Conservation (phyloP, 30 jellyfish, hydroid and myxozoan species). For the Catostylus mosaicus region DNA sequence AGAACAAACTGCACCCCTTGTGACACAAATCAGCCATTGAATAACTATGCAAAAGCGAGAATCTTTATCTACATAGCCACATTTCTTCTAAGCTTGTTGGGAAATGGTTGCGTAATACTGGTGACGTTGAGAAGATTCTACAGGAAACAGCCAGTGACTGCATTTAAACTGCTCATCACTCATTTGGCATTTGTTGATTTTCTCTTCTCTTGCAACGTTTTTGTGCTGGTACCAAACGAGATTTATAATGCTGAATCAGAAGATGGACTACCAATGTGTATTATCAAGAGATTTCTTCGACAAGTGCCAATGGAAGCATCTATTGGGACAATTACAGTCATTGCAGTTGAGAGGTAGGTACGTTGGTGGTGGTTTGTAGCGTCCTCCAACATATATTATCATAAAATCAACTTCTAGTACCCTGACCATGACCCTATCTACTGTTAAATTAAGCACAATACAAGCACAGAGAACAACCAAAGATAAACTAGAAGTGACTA, state of each 20-base stretch:
- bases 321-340: constrained; percentile 35
- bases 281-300: constrained; percentile 32
- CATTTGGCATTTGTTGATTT: constrained; percentile 63
- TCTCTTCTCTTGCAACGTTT: constrained; percentile 38
- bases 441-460: no score
- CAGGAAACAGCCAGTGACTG: constrained; percentile 1
- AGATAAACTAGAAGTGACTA: no score
- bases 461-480: no score
- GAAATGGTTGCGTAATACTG: constrained; percentile 38
- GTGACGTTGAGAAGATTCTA: constrained; percentile 25
- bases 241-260: constrained; percentile 24
- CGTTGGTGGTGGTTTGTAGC: background rate
- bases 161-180: constrained; percentile 24
- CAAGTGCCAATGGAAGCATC: constrained; percentile 39
- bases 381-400: no score
- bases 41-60: constrained; percentile 9
- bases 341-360: constrained; percentile 57
- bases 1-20: background rate
- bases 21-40: background rate
- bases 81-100: constrained; percentile 38
- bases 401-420: no score
- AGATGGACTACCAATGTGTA: constrained; percentile 33
- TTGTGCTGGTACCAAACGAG: constrained; percentile 47
- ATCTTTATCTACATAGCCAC: constrained; percentile 38
- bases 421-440: no score